Percentiles rank a stretch among this genome's conserved stretches.
phyloP scores from a whole-genome alignment of 2,888 invertebrate species.

The Pherbina coryleti region DNA sequence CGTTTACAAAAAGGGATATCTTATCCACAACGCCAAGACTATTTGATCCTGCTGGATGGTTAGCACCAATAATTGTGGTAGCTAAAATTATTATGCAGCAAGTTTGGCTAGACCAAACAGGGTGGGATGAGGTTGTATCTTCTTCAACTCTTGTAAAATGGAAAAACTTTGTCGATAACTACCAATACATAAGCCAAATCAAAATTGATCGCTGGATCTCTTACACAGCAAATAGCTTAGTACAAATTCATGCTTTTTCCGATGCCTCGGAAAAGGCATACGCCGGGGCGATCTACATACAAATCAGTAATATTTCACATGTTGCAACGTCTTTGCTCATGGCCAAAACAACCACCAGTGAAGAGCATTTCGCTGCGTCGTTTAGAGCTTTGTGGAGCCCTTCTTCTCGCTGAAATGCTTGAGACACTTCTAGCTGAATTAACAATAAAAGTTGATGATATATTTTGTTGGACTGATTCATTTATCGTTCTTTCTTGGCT shows the following conservation, averaged over 20 bases:
- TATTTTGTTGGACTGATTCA: constrained; percentile 22
- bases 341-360: constrained; percentile 29
- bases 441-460: neutral
- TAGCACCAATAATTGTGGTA: neutral
- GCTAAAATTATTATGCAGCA: constrained; percentile 38
- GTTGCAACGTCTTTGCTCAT: neutral
- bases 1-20: neutral
- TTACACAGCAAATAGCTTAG: neutral
- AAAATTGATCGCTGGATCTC: constrained; percentile 36
- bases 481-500: constrained; percentile 32
- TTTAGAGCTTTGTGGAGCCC: constrained; percentile 28
- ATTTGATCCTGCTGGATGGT: neutral
- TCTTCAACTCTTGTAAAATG: constrained; percentile 19
- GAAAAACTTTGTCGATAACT: constrained; percentile 6
- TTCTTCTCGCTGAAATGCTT: constrained; percentile 1
- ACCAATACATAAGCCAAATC: constrained; percentile 12
- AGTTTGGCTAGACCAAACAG: constrained; percentile 33
- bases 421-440: neutral
- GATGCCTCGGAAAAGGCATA: constrained; percentile 43
- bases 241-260: constrained; percentile 38
- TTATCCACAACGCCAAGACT: neutral
- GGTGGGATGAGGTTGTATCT: constrained; percentile 35
- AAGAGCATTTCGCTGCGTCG: constrained; percentile 20
- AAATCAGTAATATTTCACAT: neutral
- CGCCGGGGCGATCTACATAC: neutral